These are phyloP conservation scores for Tachycineta bicolor DNA, from an alignment of 2,113 vertebrate genomes.

Conservation along the genomic window DNA sequence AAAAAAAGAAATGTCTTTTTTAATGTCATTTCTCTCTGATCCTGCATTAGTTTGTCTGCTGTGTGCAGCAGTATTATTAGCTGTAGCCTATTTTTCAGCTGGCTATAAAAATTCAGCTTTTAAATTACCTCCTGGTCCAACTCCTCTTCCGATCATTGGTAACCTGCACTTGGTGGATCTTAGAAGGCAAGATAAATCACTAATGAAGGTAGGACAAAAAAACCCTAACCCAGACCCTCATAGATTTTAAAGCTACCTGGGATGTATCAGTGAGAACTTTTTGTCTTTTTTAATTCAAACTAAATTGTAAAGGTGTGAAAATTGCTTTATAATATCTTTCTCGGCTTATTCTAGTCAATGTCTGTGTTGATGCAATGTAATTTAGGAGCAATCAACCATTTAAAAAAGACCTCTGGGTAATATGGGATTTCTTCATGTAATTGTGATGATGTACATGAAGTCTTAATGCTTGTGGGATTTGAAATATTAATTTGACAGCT, in stretches of 20 bases:
- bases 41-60: slow-evolving; percentile 31
- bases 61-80: slow-evolving; percentile 16
- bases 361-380: background rate
- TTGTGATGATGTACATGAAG: background rate
- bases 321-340: background rate
- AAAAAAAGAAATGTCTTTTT: slow-evolving; percentile 54
- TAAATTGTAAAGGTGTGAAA: slow-evolving; percentile 7
- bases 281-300: background rate
- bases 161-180: slow-evolving; percentile 75
- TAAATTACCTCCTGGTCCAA: slow-evolving; percentile 72
- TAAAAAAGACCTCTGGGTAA: slow-evolving; percentile 18
- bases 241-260: background rate
- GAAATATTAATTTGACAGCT: slow-evolving; percentile 43
- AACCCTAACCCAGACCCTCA: background rate
- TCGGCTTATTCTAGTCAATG: background rate
- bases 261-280: background rate
- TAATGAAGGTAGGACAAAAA: slow-evolving; percentile 71
- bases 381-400: background rate
- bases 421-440: slow-evolving; percentile 22
- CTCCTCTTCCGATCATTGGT: slow-evolving; percentile 73
- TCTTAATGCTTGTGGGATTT: slow-evolving; percentile 1
- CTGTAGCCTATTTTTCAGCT: slow-evolving; percentile 22
- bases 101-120: slow-evolving; percentile 52
- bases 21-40: slow-evolving; percentile 42
- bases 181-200: slow-evolving; percentile 72